Conservation (phyloP, 2,888 invertebrate species). For the Aleiodes alternator region DNA sequence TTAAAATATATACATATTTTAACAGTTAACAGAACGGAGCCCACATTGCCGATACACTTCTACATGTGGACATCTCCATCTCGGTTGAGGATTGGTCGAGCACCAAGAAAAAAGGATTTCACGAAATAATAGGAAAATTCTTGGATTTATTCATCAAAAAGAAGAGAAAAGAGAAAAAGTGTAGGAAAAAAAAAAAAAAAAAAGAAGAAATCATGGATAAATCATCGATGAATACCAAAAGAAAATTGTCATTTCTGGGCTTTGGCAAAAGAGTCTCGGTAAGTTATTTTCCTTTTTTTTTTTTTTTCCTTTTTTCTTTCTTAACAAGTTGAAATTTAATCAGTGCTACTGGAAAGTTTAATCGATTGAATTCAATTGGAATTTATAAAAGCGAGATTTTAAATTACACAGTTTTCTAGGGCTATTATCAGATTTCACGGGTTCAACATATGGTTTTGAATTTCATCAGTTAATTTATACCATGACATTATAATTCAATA, state of each 20-base stretch:
- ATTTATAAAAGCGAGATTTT: neutral
- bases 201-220: slow-evolving; percentile 15
- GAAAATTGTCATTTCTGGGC: slow-evolving; percentile 86
- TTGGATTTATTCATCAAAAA: slow-evolving; percentile 65
- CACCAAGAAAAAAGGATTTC: slow-evolving; percentile 72
- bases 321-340: neutral
- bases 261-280: slow-evolving; percentile 80
- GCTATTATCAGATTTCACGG: neutral
- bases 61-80: slow-evolving; percentile 75
- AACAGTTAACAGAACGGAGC: slow-evolving; percentile 71
- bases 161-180: slow-evolving; percentile 71
- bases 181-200: slow-evolving; percentile 71
- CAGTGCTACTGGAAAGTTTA: neutral
- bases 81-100: slow-evolving; percentile 74
- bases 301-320: neutral
- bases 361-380: neutral
- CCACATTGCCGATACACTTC: slow-evolving; percentile 72
- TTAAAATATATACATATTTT: slow-evolving; percentile 54
- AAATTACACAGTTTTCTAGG: neutral
- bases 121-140: slow-evolving; percentile 1
- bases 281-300: slow-evolving; percentile 52
- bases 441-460: slow-evolving; percentile 5
- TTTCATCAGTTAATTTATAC: slow-evolving; percentile 12
- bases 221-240: slow-evolving; percentile 71
- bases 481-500: slow-evolving; percentile 20